Base-by-base conservation (phyloP, 2,797 vertebrate species). In the Siniperca obscura region DNA sequence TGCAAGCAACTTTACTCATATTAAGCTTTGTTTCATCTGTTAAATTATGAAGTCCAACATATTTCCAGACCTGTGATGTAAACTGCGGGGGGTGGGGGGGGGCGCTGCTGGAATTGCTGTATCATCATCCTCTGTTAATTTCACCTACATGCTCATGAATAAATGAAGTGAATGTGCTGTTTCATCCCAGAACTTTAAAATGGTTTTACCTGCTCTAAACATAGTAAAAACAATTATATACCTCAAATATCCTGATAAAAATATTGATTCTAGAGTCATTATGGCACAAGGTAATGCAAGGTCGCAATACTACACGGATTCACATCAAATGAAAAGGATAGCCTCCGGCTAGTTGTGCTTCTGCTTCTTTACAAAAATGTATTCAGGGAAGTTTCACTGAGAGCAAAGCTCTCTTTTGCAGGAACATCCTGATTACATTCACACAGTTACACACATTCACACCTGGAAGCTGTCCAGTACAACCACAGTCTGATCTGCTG, bases 261-360 rank as follows among this genome's bases (percentile, higher is more conserved):
- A 44, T 36, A 60, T 21, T 22, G 59, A 59, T 57, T 62, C 30
- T 12, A 0, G 10, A 73, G 14, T 71, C 48, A 25, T 64, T 5
- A 5, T 22, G 59, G 21, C 65, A 40, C 50, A 21, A 78, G 56
- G 67, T 78, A 66, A 69, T 40, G 56, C 40, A 40, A 70, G 85
- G 66, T 82, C 76, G 48, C 55, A 38, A 22, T 30, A 36, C 70
- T 52, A 42, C 46, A 65, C 70, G 48, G 78, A 84, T 46, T 70
- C 34, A 50, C 70, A 74, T 74, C 36, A 80, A 77, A 87, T 81
- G 71, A 76, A 86, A 85, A 78, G 73, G 10, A 65, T 70, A 19
- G 82, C 83, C 87, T 3, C 57, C 3, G 53, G 89, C 81, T 70
- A 65, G 53, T 27, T 76, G 62, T 62, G 81, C 78, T 69, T 44